Evolutionary conservation across 1,140 invertebrate genomes (phyloP).

Genomic region (Cydia amplana): DNA sequence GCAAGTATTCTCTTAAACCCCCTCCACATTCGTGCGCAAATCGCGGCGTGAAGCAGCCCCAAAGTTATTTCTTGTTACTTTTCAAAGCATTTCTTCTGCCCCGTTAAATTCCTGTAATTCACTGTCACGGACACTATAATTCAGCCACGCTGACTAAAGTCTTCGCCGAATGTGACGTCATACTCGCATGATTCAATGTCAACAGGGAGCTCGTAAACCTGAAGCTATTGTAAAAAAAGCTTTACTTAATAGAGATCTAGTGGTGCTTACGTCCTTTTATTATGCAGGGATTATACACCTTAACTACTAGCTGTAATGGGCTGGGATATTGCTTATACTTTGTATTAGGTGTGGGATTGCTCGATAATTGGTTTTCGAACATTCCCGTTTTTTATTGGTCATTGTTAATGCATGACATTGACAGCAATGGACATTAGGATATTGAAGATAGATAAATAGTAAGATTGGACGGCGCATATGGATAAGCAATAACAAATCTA

Average conservation of each 20-base stretch:
- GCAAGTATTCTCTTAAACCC: too few species aligned
- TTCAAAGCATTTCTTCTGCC: too few species aligned
- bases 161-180: neutral
- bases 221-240: neutral
- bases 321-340: constrained; percentile 14
- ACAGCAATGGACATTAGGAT: neutral
- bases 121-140: neutral
- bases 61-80: too few species aligned
- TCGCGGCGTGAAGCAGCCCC: too few species aligned
- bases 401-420: neutral
- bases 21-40: too few species aligned
- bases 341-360: constrained; percentile 2
- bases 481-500: too few species aligned
- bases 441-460: too few species aligned
- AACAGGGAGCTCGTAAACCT: constrained; percentile 13
- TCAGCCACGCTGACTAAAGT: neutral
- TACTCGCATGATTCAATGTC: constrained; percentile 10
- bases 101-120: neutral
- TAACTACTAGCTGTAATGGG: constrained; percentile 2
- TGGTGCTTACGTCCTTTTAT: neutral
- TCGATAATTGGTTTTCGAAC: constrained; percentile 16
- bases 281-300: neutral
- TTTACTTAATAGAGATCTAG: neutral
- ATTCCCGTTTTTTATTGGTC: neutral
- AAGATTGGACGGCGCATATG: too few species aligned